Evolutionary conservation across 1,140 invertebrate genomes (phyloP).

Genomic region (Philaenus spumarius): DNA sequence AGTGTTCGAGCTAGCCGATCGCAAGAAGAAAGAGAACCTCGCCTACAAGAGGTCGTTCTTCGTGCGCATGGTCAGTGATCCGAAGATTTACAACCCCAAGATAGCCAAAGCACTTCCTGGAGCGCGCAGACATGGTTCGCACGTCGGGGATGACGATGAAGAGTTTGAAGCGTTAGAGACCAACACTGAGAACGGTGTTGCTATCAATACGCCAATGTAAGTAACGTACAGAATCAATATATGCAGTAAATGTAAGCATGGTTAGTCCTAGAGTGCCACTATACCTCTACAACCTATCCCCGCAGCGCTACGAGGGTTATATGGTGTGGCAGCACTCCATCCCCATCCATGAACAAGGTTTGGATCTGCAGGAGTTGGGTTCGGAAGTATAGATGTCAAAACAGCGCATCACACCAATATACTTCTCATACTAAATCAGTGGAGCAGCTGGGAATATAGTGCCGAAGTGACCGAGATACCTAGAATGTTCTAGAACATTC

Average conservation of each 20-base stretch:
- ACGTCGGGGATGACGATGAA: slow-evolving; percentile 24
- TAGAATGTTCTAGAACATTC: too few relatives aligned
- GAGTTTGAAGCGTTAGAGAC: slow-evolving; percentile 25
- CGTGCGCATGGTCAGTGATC: slow-evolving; percentile 94
- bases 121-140: slow-evolving; percentile 38
- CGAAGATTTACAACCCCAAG: slow-evolving; percentile 90
- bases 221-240: slow-evolving; percentile 4
- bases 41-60: slow-evolving; percentile 91
- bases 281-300: too few relatives aligned
- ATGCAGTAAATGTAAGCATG: background rate
- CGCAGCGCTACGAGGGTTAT: too few relatives aligned
- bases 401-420: too few relatives aligned
- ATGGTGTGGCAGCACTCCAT: too few relatives aligned
- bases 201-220: slow-evolving; percentile 23
- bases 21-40: slow-evolving; percentile 62
- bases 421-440: too few relatives aligned
- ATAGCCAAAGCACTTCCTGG: slow-evolving; percentile 62
- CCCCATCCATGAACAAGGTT: too few relatives aligned
- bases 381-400: too few relatives aligned
- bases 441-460: too few relatives aligned
- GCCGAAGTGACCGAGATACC: too few relatives aligned
- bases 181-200: slow-evolving; percentile 13
- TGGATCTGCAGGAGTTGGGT: too few relatives aligned
- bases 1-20: slow-evolving; percentile 55
- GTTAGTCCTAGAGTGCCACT: too few relatives aligned